Percentiles rank a stretch among this genome's conserved stretches.
phyloP scores from a whole-genome alignment of 2,888 invertebrate species.

The Andrena dorsata region DNA sequence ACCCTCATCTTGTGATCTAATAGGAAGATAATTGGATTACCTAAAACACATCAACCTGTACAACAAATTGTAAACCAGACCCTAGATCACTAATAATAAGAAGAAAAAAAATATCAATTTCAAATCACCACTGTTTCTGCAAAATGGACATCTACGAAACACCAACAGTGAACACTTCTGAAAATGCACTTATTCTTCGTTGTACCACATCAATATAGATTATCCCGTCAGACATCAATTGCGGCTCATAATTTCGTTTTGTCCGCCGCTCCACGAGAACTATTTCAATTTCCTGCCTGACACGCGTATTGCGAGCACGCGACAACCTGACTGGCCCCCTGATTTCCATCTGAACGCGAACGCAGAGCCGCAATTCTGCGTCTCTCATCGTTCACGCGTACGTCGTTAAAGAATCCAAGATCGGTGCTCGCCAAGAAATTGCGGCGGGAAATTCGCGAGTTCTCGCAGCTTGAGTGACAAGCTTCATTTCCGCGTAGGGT shows the following conservation, averaged over 20 bases:
- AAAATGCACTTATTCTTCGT: too few relatives aligned
- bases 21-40: too few relatives aligned
- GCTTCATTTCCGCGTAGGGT: constrained; percentile 70
- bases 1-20: too few relatives aligned
- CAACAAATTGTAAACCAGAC: too few relatives aligned
- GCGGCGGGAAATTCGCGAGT: constrained; percentile 29
- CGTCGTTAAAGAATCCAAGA: constrained; percentile 27
- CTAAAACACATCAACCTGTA: too few relatives aligned
- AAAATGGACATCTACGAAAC: too few relatives aligned
- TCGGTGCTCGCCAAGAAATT: constrained; percentile 19
- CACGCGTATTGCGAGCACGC: not conserved
- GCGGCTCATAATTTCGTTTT: not conserved
- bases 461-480: constrained; percentile 64
- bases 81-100: too few relatives aligned
- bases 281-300: constrained; percentile 31
- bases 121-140: too few relatives aligned
- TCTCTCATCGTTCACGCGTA: constrained; percentile 3
- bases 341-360: not conserved
- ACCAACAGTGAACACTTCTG: too few relatives aligned
- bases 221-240: too few relatives aligned
- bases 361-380: constrained; percentile 13
- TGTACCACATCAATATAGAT: too few relatives aligned
- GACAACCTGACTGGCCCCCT: constrained; percentile 15
- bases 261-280: not conserved
- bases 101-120: too few relatives aligned